Conservation (phyloP, 2,797 vertebrate species). For the Carcharodon carcharias region DNA sequence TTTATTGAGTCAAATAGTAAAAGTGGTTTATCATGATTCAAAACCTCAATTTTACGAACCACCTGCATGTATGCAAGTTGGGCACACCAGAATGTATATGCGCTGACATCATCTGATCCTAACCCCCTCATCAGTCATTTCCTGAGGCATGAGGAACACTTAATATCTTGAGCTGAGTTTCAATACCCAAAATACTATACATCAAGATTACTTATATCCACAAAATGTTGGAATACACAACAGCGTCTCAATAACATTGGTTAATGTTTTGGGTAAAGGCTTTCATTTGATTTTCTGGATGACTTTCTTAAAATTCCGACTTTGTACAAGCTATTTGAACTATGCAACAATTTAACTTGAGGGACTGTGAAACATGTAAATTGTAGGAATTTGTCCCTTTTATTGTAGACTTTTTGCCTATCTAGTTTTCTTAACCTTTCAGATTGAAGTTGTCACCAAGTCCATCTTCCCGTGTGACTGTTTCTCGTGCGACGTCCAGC, state of each 20-base stretch:
- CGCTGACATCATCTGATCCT: neutral
- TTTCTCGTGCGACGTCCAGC: slow-evolving; percentile 75
- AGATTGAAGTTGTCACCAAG: slow-evolving; percentile 77
- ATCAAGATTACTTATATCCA: neutral
- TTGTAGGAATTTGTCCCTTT: neutral
- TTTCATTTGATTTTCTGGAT: neutral
- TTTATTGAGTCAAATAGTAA: too few species aligned
- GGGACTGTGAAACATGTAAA: neutral
- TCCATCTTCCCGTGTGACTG: slow-evolving; percentile 71
- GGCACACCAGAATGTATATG: too few species aligned
- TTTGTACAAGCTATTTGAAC: neutral
- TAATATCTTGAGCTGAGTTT: neutral
- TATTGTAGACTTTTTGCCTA: neutral
- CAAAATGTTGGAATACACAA: neutral
- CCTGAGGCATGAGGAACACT: neutral
- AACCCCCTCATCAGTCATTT: too few species aligned
- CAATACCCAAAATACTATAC: neutral
- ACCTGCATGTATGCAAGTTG: neutral
- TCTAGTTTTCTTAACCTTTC: neutral
- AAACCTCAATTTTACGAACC: neutral
- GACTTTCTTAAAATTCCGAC: neutral
- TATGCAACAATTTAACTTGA: neutral
- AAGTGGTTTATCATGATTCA: neutral
- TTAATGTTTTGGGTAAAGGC: too few species aligned
- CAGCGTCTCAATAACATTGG: too few species aligned